Percentiles rank a stretch among this genome's conserved stretches.
Conservation (phyloP, 2,888 invertebrate genomes). For the Lypha dubia region DNA sequence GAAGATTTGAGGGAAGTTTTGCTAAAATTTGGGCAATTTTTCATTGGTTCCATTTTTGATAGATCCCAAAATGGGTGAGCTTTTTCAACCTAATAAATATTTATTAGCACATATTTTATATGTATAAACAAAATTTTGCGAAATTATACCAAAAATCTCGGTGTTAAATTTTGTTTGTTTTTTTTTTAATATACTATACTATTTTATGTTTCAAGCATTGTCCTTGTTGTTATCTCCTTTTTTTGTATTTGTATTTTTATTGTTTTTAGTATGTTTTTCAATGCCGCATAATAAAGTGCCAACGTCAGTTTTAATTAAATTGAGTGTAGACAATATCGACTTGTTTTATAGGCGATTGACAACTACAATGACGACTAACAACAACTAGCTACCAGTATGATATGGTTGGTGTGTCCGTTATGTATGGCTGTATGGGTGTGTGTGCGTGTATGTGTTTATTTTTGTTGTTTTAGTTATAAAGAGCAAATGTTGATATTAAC, state of each 20-base stretch:
- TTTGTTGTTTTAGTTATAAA: not conserved
- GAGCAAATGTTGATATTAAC: conserved; percentile 47
- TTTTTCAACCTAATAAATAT: too few species aligned
- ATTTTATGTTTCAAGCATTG: conserved; percentile 22
- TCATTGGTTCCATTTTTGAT: too few species aligned
- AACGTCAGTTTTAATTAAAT: conserved; percentile 71
- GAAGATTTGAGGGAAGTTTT: too few species aligned
- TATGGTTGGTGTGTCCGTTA: not conserved
- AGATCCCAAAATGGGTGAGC: too few species aligned
- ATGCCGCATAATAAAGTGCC: conserved; percentile 64
- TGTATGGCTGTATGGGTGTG: too few species aligned
- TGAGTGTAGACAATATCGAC: conserved; percentile 62
- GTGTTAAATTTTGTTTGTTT: conserved; percentile 43
- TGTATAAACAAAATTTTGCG: too few species aligned
- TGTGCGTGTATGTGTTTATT: not conserved
- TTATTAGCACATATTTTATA: too few species aligned
- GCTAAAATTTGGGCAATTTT: too few species aligned
- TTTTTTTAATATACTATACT: conserved; percentile 3
- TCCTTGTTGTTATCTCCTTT: not conserved
- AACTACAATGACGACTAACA: not conserved
- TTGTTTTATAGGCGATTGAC: conserved; percentile 55
- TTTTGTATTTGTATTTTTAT: not conserved
- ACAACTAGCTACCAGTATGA: not conserved
- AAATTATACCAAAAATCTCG: too few species aligned
- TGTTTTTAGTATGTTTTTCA: conserved; percentile 27